Conservation (phyloP, 37 sponge, comb jelly and placozoan genomes). For the Crambe crambe region DNA sequence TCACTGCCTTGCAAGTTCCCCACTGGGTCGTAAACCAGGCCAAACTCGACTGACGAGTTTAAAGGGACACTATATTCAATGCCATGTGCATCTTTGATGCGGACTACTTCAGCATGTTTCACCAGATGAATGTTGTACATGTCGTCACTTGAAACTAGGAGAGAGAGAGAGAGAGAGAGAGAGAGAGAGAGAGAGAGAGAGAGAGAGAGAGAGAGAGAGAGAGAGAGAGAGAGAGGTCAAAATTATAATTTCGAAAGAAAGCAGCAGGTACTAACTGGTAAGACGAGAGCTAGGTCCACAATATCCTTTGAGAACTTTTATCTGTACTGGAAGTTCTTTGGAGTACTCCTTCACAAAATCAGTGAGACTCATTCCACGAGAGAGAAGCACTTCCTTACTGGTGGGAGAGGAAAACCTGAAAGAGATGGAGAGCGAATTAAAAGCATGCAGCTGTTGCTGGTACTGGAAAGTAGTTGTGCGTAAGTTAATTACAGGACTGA, state of each 20-base stretch:
- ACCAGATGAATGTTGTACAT: conserved; percentile 28
- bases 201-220: too few relatives aligned
- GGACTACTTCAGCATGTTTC: conserved; percentile 42
- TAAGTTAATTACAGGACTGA: too few relatives aligned
- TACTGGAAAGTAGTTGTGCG: too few relatives aligned
- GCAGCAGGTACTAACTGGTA: too few relatives aligned
- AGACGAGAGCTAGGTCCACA: conserved; percentile 19
- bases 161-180: conserved; percentile 19
- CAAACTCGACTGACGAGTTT: conserved; percentile 31
- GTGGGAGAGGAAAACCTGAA: too few relatives aligned
- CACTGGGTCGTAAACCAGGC: conserved; percentile 34
- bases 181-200: neutral
- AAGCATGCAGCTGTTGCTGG: too few relatives aligned
- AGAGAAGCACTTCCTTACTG: neutral
- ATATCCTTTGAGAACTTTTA: conserved; percentile 42
- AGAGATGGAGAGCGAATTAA: too few relatives aligned
- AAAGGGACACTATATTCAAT: conserved; percentile 25
- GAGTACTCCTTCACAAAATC: conserved; percentile 33
- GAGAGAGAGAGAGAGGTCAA: neutral
- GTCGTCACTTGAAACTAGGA: conserved; percentile 29
- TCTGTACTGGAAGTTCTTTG: conserved; percentile 13
- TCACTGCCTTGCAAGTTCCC: conserved; percentile 11
- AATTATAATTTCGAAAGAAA: too few relatives aligned
- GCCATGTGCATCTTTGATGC: conserved; percentile 18
- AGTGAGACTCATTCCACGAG: conserved; percentile 13